Evolutionary conservation across 2,113 vertebrate species (phyloP).

Genomic region (Glaucomys volans): DNA sequence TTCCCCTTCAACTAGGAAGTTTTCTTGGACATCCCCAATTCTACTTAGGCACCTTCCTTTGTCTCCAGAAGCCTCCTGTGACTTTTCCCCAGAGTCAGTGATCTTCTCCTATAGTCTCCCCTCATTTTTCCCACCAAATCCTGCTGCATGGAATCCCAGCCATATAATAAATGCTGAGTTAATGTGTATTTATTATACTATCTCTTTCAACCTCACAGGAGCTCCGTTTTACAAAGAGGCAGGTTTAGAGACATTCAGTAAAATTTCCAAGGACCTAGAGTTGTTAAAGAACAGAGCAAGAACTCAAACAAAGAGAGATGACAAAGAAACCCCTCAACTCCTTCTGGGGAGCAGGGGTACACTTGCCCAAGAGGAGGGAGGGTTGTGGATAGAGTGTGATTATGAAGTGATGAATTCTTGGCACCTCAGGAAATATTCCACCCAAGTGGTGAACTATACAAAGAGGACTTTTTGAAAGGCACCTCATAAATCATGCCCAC

Average conservation of each 20-base stretch:
- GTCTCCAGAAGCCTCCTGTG: neutral
- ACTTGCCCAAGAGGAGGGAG: neutral
- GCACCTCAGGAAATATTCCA: slow-evolving; percentile 76
- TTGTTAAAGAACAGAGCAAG: neutral
- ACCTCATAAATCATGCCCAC: slow-evolving; percentile 77
- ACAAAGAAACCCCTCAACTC: neutral
- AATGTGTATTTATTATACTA: neutral
- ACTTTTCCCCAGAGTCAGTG: neutral
- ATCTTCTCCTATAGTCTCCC: neutral
- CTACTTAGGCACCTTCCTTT: neutral
- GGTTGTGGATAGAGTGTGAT: slow-evolving; percentile 26
- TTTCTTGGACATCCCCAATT: neutral
- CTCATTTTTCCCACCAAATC: neutral
- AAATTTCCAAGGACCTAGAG: neutral
- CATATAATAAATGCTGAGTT: neutral
- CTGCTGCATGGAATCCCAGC: neutral
- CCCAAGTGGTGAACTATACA: slow-evolving; percentile 74
- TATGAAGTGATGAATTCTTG: slow-evolving; percentile 76
- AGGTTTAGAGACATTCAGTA: neutral
- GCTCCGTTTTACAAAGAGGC: neutral
- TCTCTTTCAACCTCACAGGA: neutral
- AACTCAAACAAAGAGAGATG: neutral
- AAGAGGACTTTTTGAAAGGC: slow-evolving; percentile 79
- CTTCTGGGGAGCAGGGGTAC: neutral
- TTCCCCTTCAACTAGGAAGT: neutral